Evolutionary conservation across 1,140 invertebrate species (phyloP), one percentile per base, ranked within the genome.

Genomic region (Macrobrachium nipponense): DNA sequence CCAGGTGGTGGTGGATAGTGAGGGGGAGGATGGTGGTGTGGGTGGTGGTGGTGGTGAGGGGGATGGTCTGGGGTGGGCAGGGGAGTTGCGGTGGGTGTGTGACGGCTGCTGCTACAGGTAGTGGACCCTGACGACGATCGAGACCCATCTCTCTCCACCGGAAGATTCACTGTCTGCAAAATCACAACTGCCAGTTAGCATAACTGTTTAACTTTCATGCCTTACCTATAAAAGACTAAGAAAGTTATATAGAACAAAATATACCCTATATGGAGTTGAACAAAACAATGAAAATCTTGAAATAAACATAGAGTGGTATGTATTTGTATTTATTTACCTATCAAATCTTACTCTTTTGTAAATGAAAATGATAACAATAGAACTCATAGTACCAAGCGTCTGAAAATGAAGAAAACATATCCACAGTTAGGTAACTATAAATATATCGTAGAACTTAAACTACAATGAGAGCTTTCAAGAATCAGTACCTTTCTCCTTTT

Each of bases 101-200:
- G 87, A 84, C 82, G 85, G 87, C 87, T 82, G 87, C 89, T 64
- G 89, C 92, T 89, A 90, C 92, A 91, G 88, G 91, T 90, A 89
- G 92, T 92, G 80, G 94, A 92, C 87, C 95, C 94, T 87, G 93
- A 93, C 70, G 94, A 94, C 87, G 93, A 94, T 81, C 94, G 92
- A 84, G 94, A 93, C 88, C 95, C 94, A 66, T 93, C 92, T 82
- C 94, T 92, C 90, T 95, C 95, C 90, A 95, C 93, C 82, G 96
- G 95, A 90, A 97, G 93, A 91, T 96, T 95, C 90, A 96, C 91
- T 81, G 95, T 94, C 95, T 96, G 91, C 36, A 92, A 90, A 43
- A 88, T 77, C 80, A 87, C 73, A 75, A 86, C 80, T 76, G 80
- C 77, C 80, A 68, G 80, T 78, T 80, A 86, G 77, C 68, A 27